A percentile compares a stretch with the other conserved stretches of the same genome.
Conservation (phyloP, 2,797 vertebrate species). For the Pseudomugil tenellus region DNA sequence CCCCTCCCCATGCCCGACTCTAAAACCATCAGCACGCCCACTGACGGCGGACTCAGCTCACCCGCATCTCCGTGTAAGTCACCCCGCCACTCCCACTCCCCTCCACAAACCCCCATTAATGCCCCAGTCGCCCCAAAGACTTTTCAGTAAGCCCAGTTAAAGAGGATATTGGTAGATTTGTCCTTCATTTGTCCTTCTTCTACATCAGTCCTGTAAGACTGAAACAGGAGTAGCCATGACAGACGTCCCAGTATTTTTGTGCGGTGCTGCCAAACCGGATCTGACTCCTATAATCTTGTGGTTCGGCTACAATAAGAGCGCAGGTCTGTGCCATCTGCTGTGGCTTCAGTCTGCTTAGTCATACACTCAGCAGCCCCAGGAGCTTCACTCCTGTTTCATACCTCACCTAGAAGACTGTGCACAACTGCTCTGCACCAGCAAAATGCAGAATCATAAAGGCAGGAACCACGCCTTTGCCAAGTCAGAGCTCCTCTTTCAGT, state of each 20-base stretch:
- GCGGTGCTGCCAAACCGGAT: neutral
- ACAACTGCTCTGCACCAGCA: conserved; percentile 31
- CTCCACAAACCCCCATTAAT: conserved; percentile 70
- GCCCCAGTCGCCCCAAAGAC: conserved; percentile 71
- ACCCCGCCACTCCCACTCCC: conserved; percentile 76
- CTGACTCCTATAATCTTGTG: conserved; percentile 9
- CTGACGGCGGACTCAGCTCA: conserved; percentile 92
- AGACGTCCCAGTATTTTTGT: conserved; percentile 32
- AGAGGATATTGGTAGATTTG: conserved; percentile 37
- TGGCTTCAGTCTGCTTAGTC: conserved; percentile 51
- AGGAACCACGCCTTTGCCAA: conserved; percentile 78
- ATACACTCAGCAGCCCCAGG: conserved; percentile 72
- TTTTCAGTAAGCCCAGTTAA: conserved; percentile 48
- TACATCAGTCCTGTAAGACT: conserved; percentile 12
- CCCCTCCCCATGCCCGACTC: conserved; percentile 97
- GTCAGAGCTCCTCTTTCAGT: conserved; percentile 68
- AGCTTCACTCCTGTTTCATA: conserved; percentile 48
- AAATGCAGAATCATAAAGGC: conserved; percentile 53
- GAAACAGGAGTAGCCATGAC: conserved; percentile 39
- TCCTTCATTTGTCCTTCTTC: conserved; percentile 13
- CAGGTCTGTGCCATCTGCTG: conserved; percentile 34
- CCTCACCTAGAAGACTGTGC: conserved; percentile 52
- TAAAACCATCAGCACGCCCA: conserved; percentile 87
- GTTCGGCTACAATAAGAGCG: conserved; percentile 2
- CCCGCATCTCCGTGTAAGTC: conserved; percentile 98